Base-by-base conservation (phyloP, 2,888 invertebrate genomes). In the Trichacis sp. region DNA sequence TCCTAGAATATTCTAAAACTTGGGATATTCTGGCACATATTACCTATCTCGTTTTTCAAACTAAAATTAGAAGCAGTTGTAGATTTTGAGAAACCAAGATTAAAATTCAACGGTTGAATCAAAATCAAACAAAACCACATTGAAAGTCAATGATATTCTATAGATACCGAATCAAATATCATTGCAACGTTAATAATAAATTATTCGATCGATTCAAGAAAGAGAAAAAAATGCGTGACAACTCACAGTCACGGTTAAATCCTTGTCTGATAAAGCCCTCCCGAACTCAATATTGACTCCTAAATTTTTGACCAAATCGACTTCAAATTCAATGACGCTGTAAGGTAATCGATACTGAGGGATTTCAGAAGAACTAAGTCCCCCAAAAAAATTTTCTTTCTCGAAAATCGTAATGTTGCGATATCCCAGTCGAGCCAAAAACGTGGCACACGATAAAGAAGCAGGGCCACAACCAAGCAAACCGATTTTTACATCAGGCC, bases 391-490 rank as follows among this genome's bases (percentile, higher is more conserved):
- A 1, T 89, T 84, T 73, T 94, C 88, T 81, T 93, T 96, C 84
- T 99, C 99, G 84, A 93, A 98, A 66, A 99, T 92, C 0, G 94
- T 96, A 17, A 99, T 86, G 77, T 98, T 87, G 5, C 90, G 89
- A 81, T 99, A 99, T 0, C 99, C 99, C 12, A 99, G 86, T 17
- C 99, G 88, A 0, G 93, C 98, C 14, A 99, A 86, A 86, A 96
- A 99, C 12, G 98, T 97, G 1, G 97, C 98, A 79, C 98, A 98
- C 8, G 97, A 97, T 55, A 98, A 88, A 6, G 96, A 96, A 2
- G 98, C 97, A 0, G 99, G 98, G 0, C 99, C 99, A 67, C 96
- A 97, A 0, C 99, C 98, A 5, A 98, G 80, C 20, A 99, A 82
- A 0, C 93, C 96, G 49, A 99, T 93, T 84, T 91, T 93, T 5